These are phyloP conservation scores for Neria commutata DNA, from an alignment of 2,888 invertebrate genomes.

Conservation along the genomic window DNA sequence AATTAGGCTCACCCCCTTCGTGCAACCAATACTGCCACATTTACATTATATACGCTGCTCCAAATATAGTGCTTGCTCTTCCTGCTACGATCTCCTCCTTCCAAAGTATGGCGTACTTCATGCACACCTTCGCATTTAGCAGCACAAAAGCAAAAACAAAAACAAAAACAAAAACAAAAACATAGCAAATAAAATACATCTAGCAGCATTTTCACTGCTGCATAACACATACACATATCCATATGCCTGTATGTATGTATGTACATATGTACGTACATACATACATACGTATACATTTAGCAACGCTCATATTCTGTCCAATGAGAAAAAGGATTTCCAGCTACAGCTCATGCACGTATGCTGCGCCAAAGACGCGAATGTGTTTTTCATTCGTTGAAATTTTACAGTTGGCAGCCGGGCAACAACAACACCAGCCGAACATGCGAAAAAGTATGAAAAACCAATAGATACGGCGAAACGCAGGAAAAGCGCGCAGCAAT, in stretches of 20 bases:
- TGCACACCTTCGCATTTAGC: background rate
- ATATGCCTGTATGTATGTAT: no score
- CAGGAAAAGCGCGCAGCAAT: background rate
- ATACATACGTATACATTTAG: no score
- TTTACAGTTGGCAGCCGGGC: background rate
- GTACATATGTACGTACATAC: background rate
- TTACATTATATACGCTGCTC: no score
- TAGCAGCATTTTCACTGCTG: no score
- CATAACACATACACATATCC: background rate
- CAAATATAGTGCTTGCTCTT: no score
- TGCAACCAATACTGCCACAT: no score
- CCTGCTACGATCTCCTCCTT: no score
- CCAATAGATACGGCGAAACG: slow-evolving; percentile 16
- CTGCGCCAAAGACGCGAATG: background rate
- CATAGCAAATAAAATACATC: background rate
- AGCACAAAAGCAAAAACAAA: background rate
- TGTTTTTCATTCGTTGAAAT: slow-evolving; percentile 10
- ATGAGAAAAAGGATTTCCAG: slow-evolving; percentile 26
- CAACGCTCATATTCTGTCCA: no score
- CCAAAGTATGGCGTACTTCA: no score
- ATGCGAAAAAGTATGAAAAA: slow-evolving; percentile 18
- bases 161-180: background rate
- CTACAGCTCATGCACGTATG: slow-evolving; percentile 4
- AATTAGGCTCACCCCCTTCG: no score
- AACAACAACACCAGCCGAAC: background rate